A percentile compares a stretch with the other conserved stretches of the same genome.
phyloP scores from a whole-genome alignment of 2,888 invertebrate genomes.

The Dermolepida albohirtum region DNA sequence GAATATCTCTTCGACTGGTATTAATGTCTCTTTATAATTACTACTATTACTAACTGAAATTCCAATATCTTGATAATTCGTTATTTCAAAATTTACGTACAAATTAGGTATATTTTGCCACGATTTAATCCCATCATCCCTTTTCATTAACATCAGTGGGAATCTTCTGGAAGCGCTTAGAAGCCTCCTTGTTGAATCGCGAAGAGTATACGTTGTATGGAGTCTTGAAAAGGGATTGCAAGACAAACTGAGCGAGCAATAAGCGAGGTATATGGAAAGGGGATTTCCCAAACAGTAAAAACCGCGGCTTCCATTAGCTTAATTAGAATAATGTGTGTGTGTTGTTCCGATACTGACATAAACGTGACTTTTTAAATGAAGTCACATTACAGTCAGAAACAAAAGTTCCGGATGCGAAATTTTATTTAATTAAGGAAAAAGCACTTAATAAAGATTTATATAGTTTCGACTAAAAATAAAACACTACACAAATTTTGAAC shows the following conservation, averaged over 20 bases:
- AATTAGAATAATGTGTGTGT: conserved; percentile 30
- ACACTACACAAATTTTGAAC: too few relatives aligned
- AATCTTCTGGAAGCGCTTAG: background rate
- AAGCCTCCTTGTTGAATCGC: background rate
- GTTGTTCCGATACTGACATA: conserved; percentile 7
- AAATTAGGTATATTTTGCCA: background rate
- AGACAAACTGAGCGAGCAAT: background rate
- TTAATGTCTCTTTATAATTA: too few relatives aligned
- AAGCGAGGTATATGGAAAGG: background rate
- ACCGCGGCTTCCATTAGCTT: conserved; percentile 33
- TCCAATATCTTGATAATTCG: too few relatives aligned
- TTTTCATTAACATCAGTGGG: conserved; percentile 10
- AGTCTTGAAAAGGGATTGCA: too few relatives aligned
- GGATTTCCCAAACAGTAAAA: conserved; percentile 18
- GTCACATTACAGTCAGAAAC: background rate
- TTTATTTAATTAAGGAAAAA: too few relatives aligned
- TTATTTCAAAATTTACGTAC: too few relatives aligned
- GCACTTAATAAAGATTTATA: too few relatives aligned
- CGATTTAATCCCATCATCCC: conserved; percentile 17
- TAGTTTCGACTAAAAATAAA: too few relatives aligned
- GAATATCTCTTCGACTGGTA: too few relatives aligned
- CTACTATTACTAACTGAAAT: too few relatives aligned
- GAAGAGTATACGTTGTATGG: background rate
- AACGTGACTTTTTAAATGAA: conserved; percentile 20
- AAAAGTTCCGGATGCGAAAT: too few relatives aligned